Base-by-base conservation (phyloP, 2,888 invertebrate species). In the Flexamia atlantica region DNA sequence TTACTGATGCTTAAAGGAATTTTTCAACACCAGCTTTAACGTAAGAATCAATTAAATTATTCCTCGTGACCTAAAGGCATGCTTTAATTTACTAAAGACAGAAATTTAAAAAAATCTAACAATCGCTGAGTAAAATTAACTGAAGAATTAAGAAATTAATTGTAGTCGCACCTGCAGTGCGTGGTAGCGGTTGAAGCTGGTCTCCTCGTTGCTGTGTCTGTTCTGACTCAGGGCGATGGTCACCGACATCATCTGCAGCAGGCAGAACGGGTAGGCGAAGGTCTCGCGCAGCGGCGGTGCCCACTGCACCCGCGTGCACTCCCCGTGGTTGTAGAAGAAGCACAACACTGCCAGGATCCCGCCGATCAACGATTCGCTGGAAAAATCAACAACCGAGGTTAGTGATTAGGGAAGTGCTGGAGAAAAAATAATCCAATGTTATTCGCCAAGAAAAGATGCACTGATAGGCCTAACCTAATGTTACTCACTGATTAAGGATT, bases 251-350 rank as follows among this genome's bases (percentile, higher is more conserved):
- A 95, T 93, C 89, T 97, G 96, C 82, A 94, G 90, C 20, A 97
- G 91, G 85, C 97, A 92, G 57, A 96, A 91, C 0, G 97, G 97
- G 88, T 95, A 95, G 0, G 96, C 96, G 89, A 97, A 95, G 89
- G 96, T 97, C 90, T 98, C 97, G 30, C 97, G 90, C 72, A 97
- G 92, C 57, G 97, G 95, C 0, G 97, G 97, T 0, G 96, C 94
- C 94, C 97, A 97, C 88, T 96, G 96, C 3, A 97, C 96, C 72
- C 97, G 91, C 0, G 97, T 96, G 76, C 94, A 89, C 90, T 90
- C 96, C 32, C 93, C 93, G 89, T 97, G 97, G 90, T 97, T 97
- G 88, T 94, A 95, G 87, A 97, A 93, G 89, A 95, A 97, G 9
- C 94, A 93, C 0, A 93, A 89, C 9, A 94, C 94, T 0, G 95